phyloP scores from a whole-genome alignment of 2,113 vertebrate genomes.

The Todiramphus chloris region DNA sequence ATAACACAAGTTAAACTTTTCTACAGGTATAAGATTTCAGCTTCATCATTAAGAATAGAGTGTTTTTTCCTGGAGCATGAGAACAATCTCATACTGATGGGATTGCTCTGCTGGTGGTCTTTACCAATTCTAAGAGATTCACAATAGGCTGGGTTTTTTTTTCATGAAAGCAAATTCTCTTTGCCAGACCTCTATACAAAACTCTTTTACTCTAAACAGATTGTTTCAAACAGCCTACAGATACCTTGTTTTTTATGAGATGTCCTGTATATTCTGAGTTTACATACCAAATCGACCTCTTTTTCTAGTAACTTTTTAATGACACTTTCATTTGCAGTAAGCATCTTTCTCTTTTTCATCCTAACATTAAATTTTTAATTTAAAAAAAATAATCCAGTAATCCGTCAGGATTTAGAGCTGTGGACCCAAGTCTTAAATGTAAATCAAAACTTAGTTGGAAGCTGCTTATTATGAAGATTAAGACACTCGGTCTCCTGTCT shows the following conservation, averaged over 20 bases:
- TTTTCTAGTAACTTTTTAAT: background rate
- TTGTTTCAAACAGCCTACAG: constrained; percentile 3
- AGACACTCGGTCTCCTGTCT: constrained; percentile 58
- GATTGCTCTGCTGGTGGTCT: constrained; percentile 44
- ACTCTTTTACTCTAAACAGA: constrained; percentile 1
- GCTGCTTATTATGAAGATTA: constrained; percentile 65
- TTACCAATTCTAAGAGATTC: constrained; percentile 6
- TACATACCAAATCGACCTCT: background rate
- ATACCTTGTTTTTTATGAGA: background rate
- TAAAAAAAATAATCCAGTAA: background rate
- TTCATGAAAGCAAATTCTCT: constrained; percentile 19
- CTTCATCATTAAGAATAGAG: background rate
- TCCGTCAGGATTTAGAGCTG: background rate
- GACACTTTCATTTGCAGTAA: constrained; percentile 4
- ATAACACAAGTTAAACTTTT: background rate
- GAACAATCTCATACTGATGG: background rate
- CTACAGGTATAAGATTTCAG: background rate
- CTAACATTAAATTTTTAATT: background rate
- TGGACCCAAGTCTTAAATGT: constrained; percentile 30
- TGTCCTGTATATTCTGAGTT: background rate
- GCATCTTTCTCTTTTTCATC: background rate
- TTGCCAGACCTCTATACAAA: constrained; percentile 22
- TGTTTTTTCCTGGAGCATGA: background rate
- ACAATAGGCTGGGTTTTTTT: background rate
- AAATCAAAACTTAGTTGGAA: constrained; percentile 61